These are phyloP conservation scores for Petrosia ficiformis DNA, from an alignment of 37 sponge, comb jelly and placozoan species.

Conservation along the genomic window DNA sequence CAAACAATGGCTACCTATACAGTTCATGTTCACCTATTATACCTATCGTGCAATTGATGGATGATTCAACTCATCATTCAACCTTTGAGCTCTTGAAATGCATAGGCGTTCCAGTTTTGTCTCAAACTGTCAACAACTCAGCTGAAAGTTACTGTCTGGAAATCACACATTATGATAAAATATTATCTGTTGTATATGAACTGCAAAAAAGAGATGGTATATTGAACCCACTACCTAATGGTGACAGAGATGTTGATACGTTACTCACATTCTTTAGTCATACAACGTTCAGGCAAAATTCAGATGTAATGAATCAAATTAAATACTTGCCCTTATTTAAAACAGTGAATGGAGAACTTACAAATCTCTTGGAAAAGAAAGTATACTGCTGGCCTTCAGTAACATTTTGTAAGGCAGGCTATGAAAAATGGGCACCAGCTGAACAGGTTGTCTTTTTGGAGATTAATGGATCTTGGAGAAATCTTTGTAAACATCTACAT, in stretches of 20 bases:
- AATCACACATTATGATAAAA: background rate
- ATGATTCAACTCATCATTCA: background rate
- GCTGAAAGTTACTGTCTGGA: background rate
- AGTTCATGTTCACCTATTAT: background rate
- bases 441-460: background rate
- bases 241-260: background rate
- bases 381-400: slow-evolving; percentile 29
- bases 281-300: slow-evolving; percentile 4
- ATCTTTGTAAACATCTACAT: background rate
- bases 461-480: background rate
- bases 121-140: background rate
- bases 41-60: background rate
- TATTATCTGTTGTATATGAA: background rate
- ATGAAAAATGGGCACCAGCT: background rate
- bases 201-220: background rate
- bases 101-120: background rate
- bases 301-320: background rate
- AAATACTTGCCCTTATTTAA: slow-evolving; percentile 45
- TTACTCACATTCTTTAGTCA: slow-evolving; percentile 25
- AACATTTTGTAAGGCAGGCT: background rate
- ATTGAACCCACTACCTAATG: background rate
- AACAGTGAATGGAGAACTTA: slow-evolving; percentile 18
- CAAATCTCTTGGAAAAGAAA: background rate
- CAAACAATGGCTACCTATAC: background rate
- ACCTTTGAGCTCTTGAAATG: background rate